Evolutionary conservation across 2,113 vertebrate genomes (phyloP), one percentile per base, ranked within the genome.

Genomic region (Tretioscincus oriximinensis): DNA sequence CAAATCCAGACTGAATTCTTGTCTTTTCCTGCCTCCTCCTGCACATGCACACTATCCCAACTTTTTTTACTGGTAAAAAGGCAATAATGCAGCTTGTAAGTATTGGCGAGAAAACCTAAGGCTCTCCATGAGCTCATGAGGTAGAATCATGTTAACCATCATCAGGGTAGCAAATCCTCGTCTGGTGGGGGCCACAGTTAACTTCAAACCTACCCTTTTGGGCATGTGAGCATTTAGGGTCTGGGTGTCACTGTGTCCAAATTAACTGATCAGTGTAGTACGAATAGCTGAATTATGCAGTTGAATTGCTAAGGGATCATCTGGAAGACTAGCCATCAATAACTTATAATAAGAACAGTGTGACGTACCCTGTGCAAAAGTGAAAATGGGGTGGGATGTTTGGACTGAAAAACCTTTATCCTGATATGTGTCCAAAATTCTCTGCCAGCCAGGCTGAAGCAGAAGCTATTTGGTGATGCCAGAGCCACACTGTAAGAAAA

Each of bases 331-430:
- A 83, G 85, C 86, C 90, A 89, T 83, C 35, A 84, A 86, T 86
- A 90, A 90, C 87, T 90, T 84, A 84, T 2, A 89, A 81, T 77
- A 90, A 92, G 81, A 80, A 91, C 78, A 65, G 84, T 79, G 87
- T 88, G 83, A 88, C 81, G 83, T 88, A 70, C 14, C 58, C 51
- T 65, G 82, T 41, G 79, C 68, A 88, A 89, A 89, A 0, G 9
- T 88, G 77, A 91, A 81, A 90, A 85, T 80, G 87, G 89, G 85
- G 87, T 35, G 80, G 83, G 85, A 90, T 89, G 77, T 60, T 90
- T 81, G 83, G 85, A 89, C 80, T 35, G 82, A 78, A 86, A 88
- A 87, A 78, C 11, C 28, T 69, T 86, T 88, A 79, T 82, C 76
- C 81, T 70, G 76, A 65, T 76, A 60, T 78, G 45, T 49, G 45